Conservation (phyloP, 2,888 invertebrate genomes). For the Nematopogon swammerdamellus region DNA sequence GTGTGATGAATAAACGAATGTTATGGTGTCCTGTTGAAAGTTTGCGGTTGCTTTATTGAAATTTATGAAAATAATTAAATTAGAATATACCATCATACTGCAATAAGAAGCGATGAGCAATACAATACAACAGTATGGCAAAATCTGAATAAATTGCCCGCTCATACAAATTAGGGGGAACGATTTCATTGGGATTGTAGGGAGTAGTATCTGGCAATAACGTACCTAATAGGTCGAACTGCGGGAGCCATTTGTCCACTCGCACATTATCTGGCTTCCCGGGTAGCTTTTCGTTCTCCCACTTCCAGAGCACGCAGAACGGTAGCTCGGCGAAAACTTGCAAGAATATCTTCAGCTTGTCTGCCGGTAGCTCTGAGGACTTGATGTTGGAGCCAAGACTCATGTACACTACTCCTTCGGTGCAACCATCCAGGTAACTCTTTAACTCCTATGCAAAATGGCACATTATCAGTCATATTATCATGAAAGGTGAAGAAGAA, state of each 20-base stretch:
- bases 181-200: too few relatives aligned
- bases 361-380: conserved; percentile 13
- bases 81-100: too few relatives aligned
- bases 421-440: neutral
- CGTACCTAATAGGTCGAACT: neutral
- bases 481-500: too few relatives aligned
- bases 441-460: neutral
- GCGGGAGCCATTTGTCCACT: neutral
- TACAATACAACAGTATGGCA: too few relatives aligned
- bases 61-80: too few relatives aligned
- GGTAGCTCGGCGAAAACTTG: conserved; percentile 7
- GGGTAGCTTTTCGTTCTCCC: conserved; percentile 9
- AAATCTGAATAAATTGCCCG: too few relatives aligned
- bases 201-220: too few relatives aligned
- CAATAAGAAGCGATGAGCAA: too few relatives aligned
- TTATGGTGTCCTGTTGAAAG: conserved; percentile 7
- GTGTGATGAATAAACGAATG: conserved; percentile 8
- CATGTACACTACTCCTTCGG: conserved; percentile 1
- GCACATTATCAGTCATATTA: too few relatives aligned
- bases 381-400: conserved; percentile 12
- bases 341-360: conserved; percentile 10
- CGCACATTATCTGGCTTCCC: conserved; percentile 2
- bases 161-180: too few relatives aligned
- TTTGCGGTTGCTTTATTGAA: too few relatives aligned
- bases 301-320: conserved; percentile 11